Evolutionary conservation across 2,888 invertebrate species (phyloP).

Genomic region (Hirtodrosophila alboralis): DNA sequence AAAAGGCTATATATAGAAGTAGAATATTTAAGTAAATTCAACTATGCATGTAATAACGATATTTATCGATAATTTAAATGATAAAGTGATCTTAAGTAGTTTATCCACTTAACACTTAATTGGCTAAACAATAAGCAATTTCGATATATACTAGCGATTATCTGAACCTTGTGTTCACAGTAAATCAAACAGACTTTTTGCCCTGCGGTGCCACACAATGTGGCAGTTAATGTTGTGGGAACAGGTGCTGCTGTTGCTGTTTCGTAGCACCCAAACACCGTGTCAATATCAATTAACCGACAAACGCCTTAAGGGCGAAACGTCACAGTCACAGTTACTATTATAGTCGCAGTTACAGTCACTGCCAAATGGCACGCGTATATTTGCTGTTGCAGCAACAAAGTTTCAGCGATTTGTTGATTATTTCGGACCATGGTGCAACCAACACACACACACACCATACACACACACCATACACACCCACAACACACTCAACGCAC

Average conservation of each 20-base stretch:
- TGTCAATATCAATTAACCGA: constrained; percentile 58
- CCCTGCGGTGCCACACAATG: constrained; percentile 3
- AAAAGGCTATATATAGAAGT: too few relatives aligned
- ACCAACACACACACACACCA: constrained; percentile 5
- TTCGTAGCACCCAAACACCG: constrained; percentile 12
- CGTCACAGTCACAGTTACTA: not conserved
- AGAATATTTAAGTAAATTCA: too few relatives aligned
- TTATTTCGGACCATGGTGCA: constrained; percentile 51
- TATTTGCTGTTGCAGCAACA: constrained; percentile 25
- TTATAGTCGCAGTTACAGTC: too few relatives aligned
- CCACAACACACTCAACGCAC: constrained; percentile 8
- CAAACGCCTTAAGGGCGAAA: constrained; percentile 54
- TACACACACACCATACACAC: constrained; percentile 1
- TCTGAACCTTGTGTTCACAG: constrained; percentile 9
- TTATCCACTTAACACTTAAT: too few relatives aligned
- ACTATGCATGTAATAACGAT: not conserved
- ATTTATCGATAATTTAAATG: constrained; percentile 17
- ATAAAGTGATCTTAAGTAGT: too few relatives aligned
- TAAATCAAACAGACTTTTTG: constrained; percentile 3
- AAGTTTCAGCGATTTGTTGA: constrained; percentile 56
- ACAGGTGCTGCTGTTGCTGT: not conserved
- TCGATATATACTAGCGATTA: constrained; percentile 50
- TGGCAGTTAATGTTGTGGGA: constrained; percentile 12
- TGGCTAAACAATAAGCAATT: constrained; percentile 45
- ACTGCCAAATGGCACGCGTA: too few relatives aligned